Percentiles rank a stretch among this genome's conserved stretches.
Conservation (phyloP, 2,113 vertebrate species). For the Atherinomorus stipes region DNA sequence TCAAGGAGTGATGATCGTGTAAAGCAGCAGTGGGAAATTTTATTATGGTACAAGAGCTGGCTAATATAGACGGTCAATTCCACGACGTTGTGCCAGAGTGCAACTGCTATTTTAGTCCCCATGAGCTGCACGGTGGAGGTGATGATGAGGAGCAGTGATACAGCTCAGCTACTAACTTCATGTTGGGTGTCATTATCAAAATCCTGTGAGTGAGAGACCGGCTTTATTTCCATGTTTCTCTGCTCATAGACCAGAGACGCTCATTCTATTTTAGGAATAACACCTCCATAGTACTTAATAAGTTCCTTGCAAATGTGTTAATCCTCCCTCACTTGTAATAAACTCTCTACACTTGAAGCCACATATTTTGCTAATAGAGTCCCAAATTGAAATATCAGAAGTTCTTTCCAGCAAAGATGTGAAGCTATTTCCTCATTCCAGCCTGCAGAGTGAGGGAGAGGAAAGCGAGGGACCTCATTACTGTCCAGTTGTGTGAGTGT, state of each 20-base stretch:
- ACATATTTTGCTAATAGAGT: constrained; percentile 28
- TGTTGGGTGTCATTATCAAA: not conserved
- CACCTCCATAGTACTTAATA: not conserved
- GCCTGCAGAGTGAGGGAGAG: constrained; percentile 55
- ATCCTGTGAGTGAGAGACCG: constrained; percentile 1
- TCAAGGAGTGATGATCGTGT: constrained; percentile 52
- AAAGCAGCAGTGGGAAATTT: constrained; percentile 64
- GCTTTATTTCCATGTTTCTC: not conserved
- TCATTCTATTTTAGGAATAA: not conserved
- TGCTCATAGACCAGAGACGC: not conserved
- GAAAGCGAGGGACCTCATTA: constrained; percentile 52
- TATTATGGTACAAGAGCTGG: constrained; percentile 60
- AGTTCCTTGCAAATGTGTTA: not conserved
- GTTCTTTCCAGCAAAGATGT: constrained; percentile 46
- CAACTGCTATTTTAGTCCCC: constrained; percentile 62
- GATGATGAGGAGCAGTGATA: constrained; percentile 37
- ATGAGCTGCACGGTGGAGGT: constrained; percentile 36
- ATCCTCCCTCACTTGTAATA: constrained; percentile 8
- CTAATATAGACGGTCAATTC: constrained; percentile 63
- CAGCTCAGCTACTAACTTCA: constrained; percentile 26
- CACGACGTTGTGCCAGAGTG: constrained; percentile 66
- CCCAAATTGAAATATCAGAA: constrained; percentile 71
- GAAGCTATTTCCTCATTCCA: constrained; percentile 50
- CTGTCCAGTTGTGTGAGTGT: constrained; percentile 48
- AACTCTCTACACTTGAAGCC: constrained; percentile 8